These are phyloP conservation scores for Lasioglossum morio DNA, from an alignment of 2,888 invertebrate species.

Conservation along the genomic window DNA sequence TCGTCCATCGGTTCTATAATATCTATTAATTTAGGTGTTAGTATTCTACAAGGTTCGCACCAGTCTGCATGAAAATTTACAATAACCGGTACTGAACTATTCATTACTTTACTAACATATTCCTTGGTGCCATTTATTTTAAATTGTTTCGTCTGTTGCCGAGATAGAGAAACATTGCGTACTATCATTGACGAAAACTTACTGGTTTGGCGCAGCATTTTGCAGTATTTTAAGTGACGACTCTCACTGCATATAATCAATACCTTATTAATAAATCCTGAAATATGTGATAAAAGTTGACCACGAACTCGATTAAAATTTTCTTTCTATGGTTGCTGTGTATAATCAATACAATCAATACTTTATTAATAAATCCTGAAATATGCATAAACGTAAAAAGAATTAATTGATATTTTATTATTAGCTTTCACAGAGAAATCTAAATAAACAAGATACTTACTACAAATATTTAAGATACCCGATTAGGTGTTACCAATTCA, in stretches of 20 bases:
- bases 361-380: constrained; percentile 30
- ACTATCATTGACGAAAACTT: constrained; percentile 65
- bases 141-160: constrained; percentile 78
- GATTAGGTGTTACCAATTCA: constrained; percentile 83
- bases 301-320: constrained; percentile 8
- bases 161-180: constrained; percentile 76
- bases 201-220: constrained; percentile 79
- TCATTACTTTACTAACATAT: constrained; percentile 93
- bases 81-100: constrained; percentile 93
- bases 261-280: no score
- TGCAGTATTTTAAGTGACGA: constrained; percentile 56
- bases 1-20: constrained; percentile 90
- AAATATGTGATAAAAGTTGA: background rate
- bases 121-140: constrained; percentile 91
- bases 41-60: constrained; percentile 95
- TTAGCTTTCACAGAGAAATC: constrained; percentile 25
- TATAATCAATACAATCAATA: background rate
- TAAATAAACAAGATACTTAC: constrained; percentile 40
- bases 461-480: constrained; percentile 78
- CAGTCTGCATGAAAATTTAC: constrained; percentile 96
- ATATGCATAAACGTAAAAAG: constrained; percentile 6
- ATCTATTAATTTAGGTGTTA: constrained; percentile 93
- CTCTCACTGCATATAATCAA: background rate
- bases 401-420: background rate
- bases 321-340: constrained; percentile 10